phyloP scores from a whole-genome alignment of 1,140 invertebrate species.

The Polyergus mexicanus region DNA sequence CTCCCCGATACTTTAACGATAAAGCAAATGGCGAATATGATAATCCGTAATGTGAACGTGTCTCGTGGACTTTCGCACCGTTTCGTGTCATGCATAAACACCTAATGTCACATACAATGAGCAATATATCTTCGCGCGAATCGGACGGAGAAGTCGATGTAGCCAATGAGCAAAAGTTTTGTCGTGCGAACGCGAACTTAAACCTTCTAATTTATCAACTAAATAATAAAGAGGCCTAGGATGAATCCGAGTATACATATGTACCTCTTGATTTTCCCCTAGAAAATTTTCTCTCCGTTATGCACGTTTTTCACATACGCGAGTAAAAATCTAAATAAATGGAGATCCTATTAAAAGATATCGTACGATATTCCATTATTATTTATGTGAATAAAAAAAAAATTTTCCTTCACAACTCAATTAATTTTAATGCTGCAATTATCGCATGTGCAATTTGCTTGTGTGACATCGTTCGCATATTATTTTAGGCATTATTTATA shows the following conservation, averaged over 20 bases:
- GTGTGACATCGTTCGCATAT: background rate
- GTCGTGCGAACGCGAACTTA: slow-evolving; percentile 21
- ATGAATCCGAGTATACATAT: slow-evolving; percentile 2
- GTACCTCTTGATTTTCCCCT: slow-evolving; percentile 6
- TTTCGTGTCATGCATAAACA: slow-evolving; percentile 25
- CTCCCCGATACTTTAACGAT: slow-evolving; percentile 29
- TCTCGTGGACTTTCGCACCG: background rate
- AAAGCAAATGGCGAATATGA: slow-evolving; percentile 38
- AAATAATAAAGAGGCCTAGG: background rate
- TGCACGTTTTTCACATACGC: slow-evolving; percentile 1
- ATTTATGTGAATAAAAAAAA: background rate
- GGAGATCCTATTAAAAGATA: background rate
- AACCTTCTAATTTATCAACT: slow-evolving; percentile 39
- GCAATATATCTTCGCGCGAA: slow-evolving; percentile 36
- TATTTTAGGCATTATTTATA: too few relatives aligned
- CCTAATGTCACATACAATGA: slow-evolving; percentile 36
- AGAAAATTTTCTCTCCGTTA: slow-evolving; percentile 10
- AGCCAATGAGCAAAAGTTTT: background rate
- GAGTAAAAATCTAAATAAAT: slow-evolving; percentile 1
- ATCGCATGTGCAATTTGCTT: background rate
- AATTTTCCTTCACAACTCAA: background rate
- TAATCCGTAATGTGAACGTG: slow-evolving; percentile 54
- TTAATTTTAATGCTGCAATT: background rate
- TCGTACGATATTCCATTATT: background rate
- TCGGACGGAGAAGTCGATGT: slow-evolving; percentile 14